Evolutionary conservation across 2,797 vertebrate species (phyloP), one percentile per base, ranked within the genome.

Genomic region (Labroides dimidiatus): DNA sequence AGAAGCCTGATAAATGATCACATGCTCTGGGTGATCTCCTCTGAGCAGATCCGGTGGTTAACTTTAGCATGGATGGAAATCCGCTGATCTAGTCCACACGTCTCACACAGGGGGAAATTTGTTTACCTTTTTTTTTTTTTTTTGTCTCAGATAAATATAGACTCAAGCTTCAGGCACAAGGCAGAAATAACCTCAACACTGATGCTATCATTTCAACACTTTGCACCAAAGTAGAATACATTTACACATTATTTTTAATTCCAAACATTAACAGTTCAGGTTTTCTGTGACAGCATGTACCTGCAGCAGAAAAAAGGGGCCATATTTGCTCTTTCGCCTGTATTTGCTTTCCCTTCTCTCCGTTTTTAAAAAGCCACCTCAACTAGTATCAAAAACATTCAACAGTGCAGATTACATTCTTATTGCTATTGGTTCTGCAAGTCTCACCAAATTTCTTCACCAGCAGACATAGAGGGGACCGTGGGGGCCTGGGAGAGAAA

Each of bases 1-100:
- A 75, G 78, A 68, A 89, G 85, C 48, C 89, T 89, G 90, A 90
- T 91, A 89, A 91, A 90, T 82, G 81, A 90, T 92, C 91, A 92
- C 91, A 91, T 93, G 91, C 85, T 89, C 63, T 5, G 43, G 80
- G 80, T 90, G 87, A 87, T 77, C 87, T 91, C 89, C 87, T 88
- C 83, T 88, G 69, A 64, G 87, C 81, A 89, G 89, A 91, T 90
- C 89, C 74, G 82, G 87, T 92, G 91, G 91, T 92, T 85, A 75
- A 78, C 78, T 88, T 84, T 65, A 89, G 87, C 72, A 72, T 77
- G 72, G 81, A 89, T 15, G 75, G 82, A 81, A 81, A 84, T 82
- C 73, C 78, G 80, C 81, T 44, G 68, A 84, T 87, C 74, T 66
- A 59, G 52, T 64, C 58, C 10, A n/a, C 69, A 57, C 7, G 69